Conservation (phyloP, 2,113 vertebrate species). For the Rhinolophus ferrumequinum region DNA sequence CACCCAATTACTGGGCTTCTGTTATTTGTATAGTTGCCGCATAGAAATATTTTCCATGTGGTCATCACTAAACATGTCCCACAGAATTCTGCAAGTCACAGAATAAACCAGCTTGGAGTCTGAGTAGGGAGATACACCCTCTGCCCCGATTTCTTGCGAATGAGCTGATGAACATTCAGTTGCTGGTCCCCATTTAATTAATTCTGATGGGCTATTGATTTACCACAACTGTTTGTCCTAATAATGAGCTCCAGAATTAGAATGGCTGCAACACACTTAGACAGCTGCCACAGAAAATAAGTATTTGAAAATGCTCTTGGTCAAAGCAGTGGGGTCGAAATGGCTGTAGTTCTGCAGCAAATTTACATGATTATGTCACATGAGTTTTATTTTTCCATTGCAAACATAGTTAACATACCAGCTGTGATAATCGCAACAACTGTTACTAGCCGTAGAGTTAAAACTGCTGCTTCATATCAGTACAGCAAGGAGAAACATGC, state of each 20-base stretch:
- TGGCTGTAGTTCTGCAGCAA: conserved; percentile 84
- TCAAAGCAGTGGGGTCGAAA: conserved; percentile 84
- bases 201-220: conserved; percentile 99
- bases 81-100: conserved; percentile 30
- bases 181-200: conserved; percentile 97
- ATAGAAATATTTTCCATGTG: conserved; percentile 73
- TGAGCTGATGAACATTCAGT: conserved; percentile 94
- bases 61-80: conserved; percentile 56
- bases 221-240: conserved; percentile 95
- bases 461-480: conserved; percentile 86
- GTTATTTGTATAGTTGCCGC: conserved; percentile 39
- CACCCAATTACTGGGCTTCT: neutral
- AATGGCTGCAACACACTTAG: conserved; percentile 93
- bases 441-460: conserved; percentile 83
- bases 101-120: conserved; percentile 77
- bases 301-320: conserved; percentile 83
- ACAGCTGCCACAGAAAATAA: conserved; percentile 91
- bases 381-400: conserved; percentile 86
- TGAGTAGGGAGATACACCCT: conserved; percentile 86
- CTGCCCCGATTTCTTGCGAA: conserved; percentile 86
- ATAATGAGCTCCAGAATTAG: conserved; percentile 98
- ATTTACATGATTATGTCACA: conserved; percentile 87
- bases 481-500: conserved; percentile 83
- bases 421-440: conserved; percentile 82
- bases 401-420: conserved; percentile 83